Base-by-base conservation (phyloP, 2,888 invertebrate species). In the Ichneumoninae sp. region DNA sequence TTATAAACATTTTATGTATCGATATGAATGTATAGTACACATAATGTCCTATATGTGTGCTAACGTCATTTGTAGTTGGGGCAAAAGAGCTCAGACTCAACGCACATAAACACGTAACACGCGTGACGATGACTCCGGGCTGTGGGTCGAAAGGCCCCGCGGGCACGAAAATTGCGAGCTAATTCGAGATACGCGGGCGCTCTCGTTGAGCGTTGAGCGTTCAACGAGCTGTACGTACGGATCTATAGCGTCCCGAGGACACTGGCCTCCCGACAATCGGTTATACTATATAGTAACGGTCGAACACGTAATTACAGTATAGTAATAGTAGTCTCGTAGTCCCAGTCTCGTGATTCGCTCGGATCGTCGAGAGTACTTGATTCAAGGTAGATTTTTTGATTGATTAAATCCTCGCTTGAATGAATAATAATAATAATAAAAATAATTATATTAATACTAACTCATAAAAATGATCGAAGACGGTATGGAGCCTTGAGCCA, bases 81-180 rank as follows among this genome's bases (percentile, higher is more conserved):
- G 30, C 36, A 69, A 57, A 68, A 47, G 72, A 77, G 40, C 72
- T 69, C 78, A 19, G 54, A 36, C n/a, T 60, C 22, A 22, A 70
- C 47, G 33, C 79, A 26, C 65, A 69, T 71, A 83, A 62, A 57
- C 54, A 70, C 72, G 82, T 78, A 71, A 85, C 80, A 77, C 83
- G 76, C 83, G 72, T 75, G 83, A 76, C 74, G 86, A 89, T 89
- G 87, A 88, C 89, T 89, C 19, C 85, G 85, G 89, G 88, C 88
- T 88, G 89, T 89, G 86, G 87, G 88, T 89, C 87, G 87, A 79
- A 82, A 84, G 77, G 84, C 86, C 88, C 87, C 71, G 84, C 66
- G 88, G 89, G 82, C 85, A 87, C 87, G 75, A 83, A 87, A 85
- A 88, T 87, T 82, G 86, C 86, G 86, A 85, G 86, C 88, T 88